Evolutionary conservation across 2,113 vertebrate species (phyloP), one percentile per base, ranked within the genome.

Genomic region (Pogona vitticeps): DNA sequence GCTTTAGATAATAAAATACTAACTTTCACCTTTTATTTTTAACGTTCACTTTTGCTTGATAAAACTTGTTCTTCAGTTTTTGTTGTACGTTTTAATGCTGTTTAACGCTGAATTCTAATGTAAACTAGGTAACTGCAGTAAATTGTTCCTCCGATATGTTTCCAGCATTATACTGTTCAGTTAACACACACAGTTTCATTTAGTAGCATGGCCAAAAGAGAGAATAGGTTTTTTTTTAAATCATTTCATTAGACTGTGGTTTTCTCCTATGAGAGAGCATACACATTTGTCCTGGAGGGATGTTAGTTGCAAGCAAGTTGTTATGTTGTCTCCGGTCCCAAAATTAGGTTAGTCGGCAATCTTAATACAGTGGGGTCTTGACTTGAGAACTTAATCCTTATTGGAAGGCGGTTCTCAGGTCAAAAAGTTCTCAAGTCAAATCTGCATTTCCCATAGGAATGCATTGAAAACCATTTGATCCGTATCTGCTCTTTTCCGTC

Each of bases 1-100:
- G 15, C 87, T 91, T 93, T 79, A 72, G 40, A 83, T 38, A 96
- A 97, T 96, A 96, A 97, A 92, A 93, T 65, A 0, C 3, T 87
- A 72, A 91, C 80, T 14, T 82, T 76, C 1, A 3, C 90, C 65
- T 40, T 83, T 78, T 91, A 88, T 91, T 78, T 76, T 86, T 82
- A 76, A 56, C 38, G 21, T 82, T 86, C 46, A 52, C 0, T 76
- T 83, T 5, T 86, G 61, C 79, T 87, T 42, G 14, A 0, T 58
- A 21, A 33, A 17, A 13, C 17, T 82, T n/a, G 26, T 72, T 42
- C 23, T 73, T n/a, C 20, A 73, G 33, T 61, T 78, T 31, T 31
- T 52, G 26, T 67, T 28, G 26, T 67, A 67, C 26, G n/a, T 40
- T 70, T 28, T 52, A 52, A 52, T 52, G 46, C 46, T 6, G 10